Conservation (phyloP, 1,140 invertebrate species). For the Mercenaria mercenaria region DNA sequence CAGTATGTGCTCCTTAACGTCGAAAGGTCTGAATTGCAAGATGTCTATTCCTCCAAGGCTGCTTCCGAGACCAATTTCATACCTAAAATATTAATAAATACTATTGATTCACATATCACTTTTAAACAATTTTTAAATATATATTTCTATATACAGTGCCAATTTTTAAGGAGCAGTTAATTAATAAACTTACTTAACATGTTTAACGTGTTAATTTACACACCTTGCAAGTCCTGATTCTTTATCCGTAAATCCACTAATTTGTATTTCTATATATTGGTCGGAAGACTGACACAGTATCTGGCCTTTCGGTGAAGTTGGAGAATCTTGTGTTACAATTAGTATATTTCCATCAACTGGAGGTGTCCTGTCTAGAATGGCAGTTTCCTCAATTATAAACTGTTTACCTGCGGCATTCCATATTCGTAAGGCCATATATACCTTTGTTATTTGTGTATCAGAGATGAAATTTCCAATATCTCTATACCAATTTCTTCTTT, state of each 20-base stretch:
- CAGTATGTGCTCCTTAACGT: not conserved
- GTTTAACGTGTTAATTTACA: too few species aligned
- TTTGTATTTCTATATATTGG: constrained; percentile 24
- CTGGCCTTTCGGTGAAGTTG: not conserved
- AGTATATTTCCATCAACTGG: not conserved
- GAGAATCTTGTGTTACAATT: not conserved
- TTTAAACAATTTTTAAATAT: too few species aligned
- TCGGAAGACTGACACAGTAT: not conserved
- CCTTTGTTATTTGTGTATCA: not conserved
- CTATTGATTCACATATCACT: too few species aligned
- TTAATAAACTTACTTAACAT: too few species aligned
- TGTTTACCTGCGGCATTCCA: not conserved
- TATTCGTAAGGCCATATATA: not conserved
- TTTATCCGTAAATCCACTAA: not conserved
- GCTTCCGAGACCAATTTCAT: constrained; percentile 31
- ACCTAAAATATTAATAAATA: constrained; percentile 3
- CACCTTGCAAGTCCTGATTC: not conserved
- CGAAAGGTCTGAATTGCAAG: not conserved
- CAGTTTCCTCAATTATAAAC: not conserved
- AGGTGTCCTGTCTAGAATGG: constrained; percentile 13
- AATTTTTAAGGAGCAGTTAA: too few species aligned
- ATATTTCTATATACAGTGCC: too few species aligned
- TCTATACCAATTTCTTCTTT: not conserved
- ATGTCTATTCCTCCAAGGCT: not conserved
- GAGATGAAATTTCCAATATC: not conserved